phyloP scores from a whole-genome alignment of 2,797 vertebrate genomes.

The Sebastes steindachneri region DNA sequence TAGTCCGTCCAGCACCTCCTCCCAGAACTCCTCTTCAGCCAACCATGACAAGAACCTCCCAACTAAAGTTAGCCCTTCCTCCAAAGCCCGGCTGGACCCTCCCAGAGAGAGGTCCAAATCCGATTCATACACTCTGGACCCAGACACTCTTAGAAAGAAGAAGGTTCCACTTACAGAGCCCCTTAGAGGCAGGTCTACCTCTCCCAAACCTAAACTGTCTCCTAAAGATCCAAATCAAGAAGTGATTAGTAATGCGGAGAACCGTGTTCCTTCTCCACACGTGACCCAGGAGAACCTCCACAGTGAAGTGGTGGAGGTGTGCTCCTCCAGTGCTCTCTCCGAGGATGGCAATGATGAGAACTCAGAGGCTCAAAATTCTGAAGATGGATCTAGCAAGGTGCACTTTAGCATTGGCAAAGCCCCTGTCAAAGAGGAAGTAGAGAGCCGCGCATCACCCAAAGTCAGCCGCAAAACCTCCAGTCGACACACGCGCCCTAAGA shows the following conservation, averaged over 20 bases:
- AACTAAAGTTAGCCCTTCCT: constrained; percentile 89
- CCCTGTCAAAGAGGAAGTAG: constrained; percentile 93
- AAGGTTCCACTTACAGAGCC: constrained; percentile 95
- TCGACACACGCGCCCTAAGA: constrained; percentile 94
- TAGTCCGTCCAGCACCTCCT: constrained; percentile 87
- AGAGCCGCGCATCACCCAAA: constrained; percentile 96
- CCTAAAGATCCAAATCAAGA: constrained; percentile 88
- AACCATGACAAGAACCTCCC: constrained; percentile 92
- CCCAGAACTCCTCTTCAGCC: constrained; percentile 89
- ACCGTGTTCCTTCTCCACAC: constrained; percentile 93
- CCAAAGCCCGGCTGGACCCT: constrained; percentile 93
- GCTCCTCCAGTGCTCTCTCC: constrained; percentile 92
- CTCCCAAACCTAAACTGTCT: constrained; percentile 92
- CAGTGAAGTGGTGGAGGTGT: constrained; percentile 98
- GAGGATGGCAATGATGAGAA: constrained; percentile 91
- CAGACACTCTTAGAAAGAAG: constrained; percentile 96
- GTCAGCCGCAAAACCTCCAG: constrained; percentile 93
- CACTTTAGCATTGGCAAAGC: constrained; percentile 99
- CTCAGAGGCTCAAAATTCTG: constrained; percentile 83
- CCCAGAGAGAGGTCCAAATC: constrained; percentile 98
- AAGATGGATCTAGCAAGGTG: constrained; percentile 93
- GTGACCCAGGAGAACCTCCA: constrained; percentile 98
- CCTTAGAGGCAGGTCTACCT: constrained; percentile 93
- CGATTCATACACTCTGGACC: constrained; percentile 97
- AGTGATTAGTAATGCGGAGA: constrained; percentile 85